phyloP scores from a whole-genome alignment of 2,888 invertebrate genomes.

The Callimorpha dominula region DNA sequence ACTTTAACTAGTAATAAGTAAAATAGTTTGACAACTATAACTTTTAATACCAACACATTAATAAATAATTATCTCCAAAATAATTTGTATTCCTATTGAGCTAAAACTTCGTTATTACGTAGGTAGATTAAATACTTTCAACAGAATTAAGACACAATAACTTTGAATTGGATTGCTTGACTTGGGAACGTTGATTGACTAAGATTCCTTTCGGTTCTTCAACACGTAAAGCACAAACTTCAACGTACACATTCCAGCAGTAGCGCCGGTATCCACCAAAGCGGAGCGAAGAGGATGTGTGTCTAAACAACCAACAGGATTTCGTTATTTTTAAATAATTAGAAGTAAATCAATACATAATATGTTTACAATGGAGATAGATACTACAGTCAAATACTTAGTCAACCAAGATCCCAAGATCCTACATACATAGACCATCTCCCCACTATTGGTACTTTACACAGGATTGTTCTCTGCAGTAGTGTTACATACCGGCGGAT shows the following conservation, averaged over 20 bases:
- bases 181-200: constrained; percentile 36
- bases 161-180: constrained; percentile 11
- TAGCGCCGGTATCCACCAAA: constrained; percentile 20
- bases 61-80: constrained; percentile 25
- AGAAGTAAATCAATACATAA: not conserved
- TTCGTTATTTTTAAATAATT: constrained; percentile 20
- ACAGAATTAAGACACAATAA: constrained; percentile 22
- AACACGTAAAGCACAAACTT: constrained; percentile 18
- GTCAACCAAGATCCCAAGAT: constrained; percentile 13
- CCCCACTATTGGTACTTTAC: not conserved
- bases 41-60: constrained; percentile 16
- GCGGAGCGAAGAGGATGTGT: constrained; percentile 13
- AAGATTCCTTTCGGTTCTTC: constrained; percentile 20
- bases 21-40: constrained; percentile 23
- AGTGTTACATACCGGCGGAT: constrained; percentile 77
- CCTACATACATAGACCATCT: constrained; percentile 6
- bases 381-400: constrained; percentile 8
- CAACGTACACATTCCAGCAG: constrained; percentile 19
- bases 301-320: constrained; percentile 19
- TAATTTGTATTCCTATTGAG: constrained; percentile 11
- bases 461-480: not conserved
- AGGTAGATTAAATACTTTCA: constrained; percentile 13
- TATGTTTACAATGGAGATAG: not conserved
- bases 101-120: constrained; percentile 8
- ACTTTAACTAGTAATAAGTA: constrained; percentile 28